These are phyloP conservation scores for Melipona quadrifasciata DNA, from an alignment of 1,140 invertebrate genomes.

Conservation along the genomic window DNA sequence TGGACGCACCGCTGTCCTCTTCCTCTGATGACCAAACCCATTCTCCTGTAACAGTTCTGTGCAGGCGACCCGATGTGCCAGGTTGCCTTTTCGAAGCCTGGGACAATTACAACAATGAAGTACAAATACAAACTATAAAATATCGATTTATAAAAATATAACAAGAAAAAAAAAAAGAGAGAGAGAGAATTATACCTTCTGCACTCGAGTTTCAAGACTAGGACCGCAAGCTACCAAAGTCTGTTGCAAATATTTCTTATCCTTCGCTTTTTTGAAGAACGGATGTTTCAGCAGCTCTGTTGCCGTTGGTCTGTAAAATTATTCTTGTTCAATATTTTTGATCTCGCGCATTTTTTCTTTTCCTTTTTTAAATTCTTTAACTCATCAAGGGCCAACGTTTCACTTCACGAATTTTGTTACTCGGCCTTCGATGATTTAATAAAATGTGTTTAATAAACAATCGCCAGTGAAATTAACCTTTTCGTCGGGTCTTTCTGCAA, in stretches of 20 bases:
- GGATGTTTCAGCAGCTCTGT: slow-evolving; percentile 99
- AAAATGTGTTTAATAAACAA: too few relatives aligned
- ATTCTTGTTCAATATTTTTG: slow-evolving; percentile 10
- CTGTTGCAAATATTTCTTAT: slow-evolving; percentile 96
- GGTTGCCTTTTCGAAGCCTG: slow-evolving; percentile 91
- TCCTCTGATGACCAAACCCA: slow-evolving; percentile 99
- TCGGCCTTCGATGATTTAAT: not conserved
- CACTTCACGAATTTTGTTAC: not conserved
- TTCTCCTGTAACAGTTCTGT: slow-evolving; percentile 97
- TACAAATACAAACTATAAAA: slow-evolving; percentile 22
- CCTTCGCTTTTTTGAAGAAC: slow-evolving; percentile 99
- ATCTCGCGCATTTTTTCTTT: not conserved
- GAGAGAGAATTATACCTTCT: slow-evolving; percentile 86
- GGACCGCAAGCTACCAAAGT: slow-evolving; percentile 93
- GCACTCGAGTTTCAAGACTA: slow-evolving; percentile 93
- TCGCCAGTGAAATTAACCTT: slow-evolving; percentile 80
- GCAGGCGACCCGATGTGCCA: slow-evolving; percentile 94
- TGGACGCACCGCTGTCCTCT: slow-evolving; percentile 84
- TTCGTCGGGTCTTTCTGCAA: slow-evolving; percentile 97
- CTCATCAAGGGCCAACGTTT: not conserved
- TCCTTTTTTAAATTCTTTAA: not conserved
- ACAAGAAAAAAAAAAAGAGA: too few relatives aligned
- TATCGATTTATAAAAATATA: not conserved
- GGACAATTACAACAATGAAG: slow-evolving; percentile 33
- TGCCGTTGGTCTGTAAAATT: slow-evolving; percentile 89